A percentile compares a stretch with the other conserved stretches of the same genome.
These are phyloP conservation scores for Thalassoma bifasciatum DNA, from an alignment of 2,113 vertebrate species.

Conservation along the genomic window DNA sequence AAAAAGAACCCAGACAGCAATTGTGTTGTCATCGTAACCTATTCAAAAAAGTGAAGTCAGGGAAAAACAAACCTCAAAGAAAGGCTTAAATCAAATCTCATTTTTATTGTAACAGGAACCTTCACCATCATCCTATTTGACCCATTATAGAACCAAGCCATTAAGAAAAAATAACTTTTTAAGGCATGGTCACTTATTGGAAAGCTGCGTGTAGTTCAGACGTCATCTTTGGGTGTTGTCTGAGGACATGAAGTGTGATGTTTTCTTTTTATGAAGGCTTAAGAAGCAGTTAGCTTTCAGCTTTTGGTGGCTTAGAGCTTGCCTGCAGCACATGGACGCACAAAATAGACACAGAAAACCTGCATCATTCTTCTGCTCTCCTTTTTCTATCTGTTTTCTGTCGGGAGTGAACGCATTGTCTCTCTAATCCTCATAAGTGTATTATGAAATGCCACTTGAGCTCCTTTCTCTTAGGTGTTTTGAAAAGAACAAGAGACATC, in stretches of 20 bases:
- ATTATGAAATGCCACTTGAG: conserved; percentile 34
- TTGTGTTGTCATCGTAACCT: not conserved
- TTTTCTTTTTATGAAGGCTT: too few species aligned
- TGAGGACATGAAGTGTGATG: not conserved
- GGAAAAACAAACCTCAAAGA: too few species aligned
- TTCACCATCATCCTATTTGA: not conserved
- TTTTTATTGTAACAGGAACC: not conserved
- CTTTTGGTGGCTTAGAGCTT: not conserved
- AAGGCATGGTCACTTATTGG: too few species aligned
- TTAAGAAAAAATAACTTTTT: too few species aligned
- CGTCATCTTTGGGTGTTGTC: not conserved
- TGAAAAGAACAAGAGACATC: conserved; percentile 47
- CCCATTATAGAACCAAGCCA: too few species aligned
- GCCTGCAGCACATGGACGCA: not conserved
- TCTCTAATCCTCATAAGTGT: conserved; percentile 45
- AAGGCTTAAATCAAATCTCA: too few species aligned
- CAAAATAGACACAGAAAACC: not conserved
- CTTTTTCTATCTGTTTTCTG: conserved; percentile 3
- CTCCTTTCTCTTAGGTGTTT: conserved; percentile 42
- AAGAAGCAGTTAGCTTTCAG: too few species aligned
- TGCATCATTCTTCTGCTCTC: not conserved
- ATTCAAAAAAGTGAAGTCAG: not conserved
- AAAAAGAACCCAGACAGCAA: not conserved
- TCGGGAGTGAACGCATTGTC: conserved; percentile 23
- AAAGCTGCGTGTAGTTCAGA: too few species aligned